Evolutionary conservation across 92 coral and sea anemone genomes (phyloP).

Genomic region (Epizoanthus fatuus): DNA sequence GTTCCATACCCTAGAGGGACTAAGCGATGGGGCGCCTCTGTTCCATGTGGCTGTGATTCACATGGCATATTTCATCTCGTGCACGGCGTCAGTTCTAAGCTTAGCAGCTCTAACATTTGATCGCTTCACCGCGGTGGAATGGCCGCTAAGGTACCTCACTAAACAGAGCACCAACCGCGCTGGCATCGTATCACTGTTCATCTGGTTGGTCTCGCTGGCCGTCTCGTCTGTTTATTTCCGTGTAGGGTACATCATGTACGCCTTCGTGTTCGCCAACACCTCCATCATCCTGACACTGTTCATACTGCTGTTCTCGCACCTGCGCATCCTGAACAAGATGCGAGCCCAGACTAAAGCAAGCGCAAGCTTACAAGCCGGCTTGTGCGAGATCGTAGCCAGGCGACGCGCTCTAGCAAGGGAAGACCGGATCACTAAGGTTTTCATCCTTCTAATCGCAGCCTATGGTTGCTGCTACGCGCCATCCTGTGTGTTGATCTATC

Average conservation of each 20-base stretch:
- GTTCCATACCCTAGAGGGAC: slow-evolving; percentile 19
- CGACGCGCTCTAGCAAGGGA: slow-evolving; percentile 42
- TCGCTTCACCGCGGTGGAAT: slow-evolving; percentile 71
- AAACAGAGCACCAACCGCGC: slow-evolving; percentile 49
- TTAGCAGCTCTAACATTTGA: slow-evolving; percentile 87
- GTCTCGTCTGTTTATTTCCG: slow-evolving; percentile 74
- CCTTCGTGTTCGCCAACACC: slow-evolving; percentile 91
- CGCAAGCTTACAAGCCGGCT: slow-evolving; percentile 12
- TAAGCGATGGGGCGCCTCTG: neutral
- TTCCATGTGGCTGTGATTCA: slow-evolving; percentile 55
- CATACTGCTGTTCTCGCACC: slow-evolving; percentile 68
- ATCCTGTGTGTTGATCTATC: slow-evolving; percentile 74
- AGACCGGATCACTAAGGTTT: slow-evolving; percentile 57
- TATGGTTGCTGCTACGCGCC: slow-evolving; percentile 80
- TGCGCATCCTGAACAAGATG: slow-evolving; percentile 54
- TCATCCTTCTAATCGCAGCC: slow-evolving; percentile 58
- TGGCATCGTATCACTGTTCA: slow-evolving; percentile 31
- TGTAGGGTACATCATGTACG: slow-evolving; percentile 76
- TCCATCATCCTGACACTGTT: slow-evolving; percentile 66
- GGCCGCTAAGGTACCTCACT: slow-evolving; percentile 73
- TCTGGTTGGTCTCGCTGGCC: slow-evolving; percentile 74
- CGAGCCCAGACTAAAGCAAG: slow-evolving; percentile 9
- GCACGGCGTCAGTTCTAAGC: slow-evolving; percentile 85
- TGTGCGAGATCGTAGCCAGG: neutral
- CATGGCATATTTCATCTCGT: slow-evolving; percentile 83